A percentile compares a stretch with the other conserved stretches of the same genome.
phyloP scores from a whole-genome alignment of 2,888 invertebrate species.

The Ceriagrion tenellum region DNA sequence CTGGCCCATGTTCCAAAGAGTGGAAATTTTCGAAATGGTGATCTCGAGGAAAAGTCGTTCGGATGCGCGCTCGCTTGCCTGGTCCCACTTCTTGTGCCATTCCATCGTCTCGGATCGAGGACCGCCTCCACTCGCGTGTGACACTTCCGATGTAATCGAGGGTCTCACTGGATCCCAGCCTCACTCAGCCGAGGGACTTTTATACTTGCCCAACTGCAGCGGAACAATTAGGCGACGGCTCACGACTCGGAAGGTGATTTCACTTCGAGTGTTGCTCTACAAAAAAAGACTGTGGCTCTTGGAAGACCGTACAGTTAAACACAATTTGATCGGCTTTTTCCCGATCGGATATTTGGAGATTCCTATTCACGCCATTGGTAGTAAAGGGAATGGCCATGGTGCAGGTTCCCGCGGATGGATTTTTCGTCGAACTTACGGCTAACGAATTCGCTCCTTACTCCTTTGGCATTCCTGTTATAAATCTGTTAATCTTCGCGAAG shows the following conservation, averaged over 20 bases:
- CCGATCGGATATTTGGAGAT: too few species aligned
- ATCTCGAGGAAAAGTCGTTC: background rate
- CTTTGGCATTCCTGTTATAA: too few species aligned
- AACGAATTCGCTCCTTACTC: too few species aligned
- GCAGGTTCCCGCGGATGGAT: too few species aligned
- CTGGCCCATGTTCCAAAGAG: background rate
- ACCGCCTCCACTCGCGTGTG: background rate
- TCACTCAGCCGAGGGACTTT: background rate
- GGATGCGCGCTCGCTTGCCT: background rate
- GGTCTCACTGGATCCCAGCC: background rate
- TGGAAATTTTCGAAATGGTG: background rate
- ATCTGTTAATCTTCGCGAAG: too few species aligned
- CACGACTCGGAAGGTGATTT: background rate
- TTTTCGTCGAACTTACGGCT: too few species aligned
- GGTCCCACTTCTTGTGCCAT: background rate
- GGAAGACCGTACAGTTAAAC: too few species aligned
- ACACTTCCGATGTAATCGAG: background rate
- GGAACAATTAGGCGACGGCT: background rate
- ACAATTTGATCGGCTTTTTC: too few species aligned
- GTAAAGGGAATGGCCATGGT: too few species aligned
- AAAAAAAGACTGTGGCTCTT: too few species aligned
- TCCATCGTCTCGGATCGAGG: background rate
- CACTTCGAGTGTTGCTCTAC: too few species aligned
- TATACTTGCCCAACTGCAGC: background rate
- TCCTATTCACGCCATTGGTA: too few species aligned